Evolutionary conservation across 1,140 invertebrate species (phyloP).

Genomic region (Brachionus paranguensis): DNA sequence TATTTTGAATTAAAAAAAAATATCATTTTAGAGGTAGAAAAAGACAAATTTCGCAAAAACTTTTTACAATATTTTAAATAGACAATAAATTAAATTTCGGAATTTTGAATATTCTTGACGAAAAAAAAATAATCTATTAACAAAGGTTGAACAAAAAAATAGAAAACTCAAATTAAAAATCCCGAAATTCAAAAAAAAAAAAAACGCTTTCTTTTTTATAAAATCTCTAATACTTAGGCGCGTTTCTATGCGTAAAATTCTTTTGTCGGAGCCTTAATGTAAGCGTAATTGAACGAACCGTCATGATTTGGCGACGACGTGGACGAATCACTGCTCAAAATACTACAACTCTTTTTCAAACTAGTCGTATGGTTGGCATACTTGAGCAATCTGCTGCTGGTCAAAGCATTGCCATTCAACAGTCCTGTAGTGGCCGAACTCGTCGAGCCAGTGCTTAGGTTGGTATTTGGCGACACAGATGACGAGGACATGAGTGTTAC

Average conservation of each 20-base stretch:
- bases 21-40: neutral
- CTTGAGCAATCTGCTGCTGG: conserved; percentile 16
- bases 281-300: conserved; percentile 33
- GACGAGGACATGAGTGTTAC: conserved; percentile 24
- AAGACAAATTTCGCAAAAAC: neutral
- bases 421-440: conserved; percentile 22
- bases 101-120: neutral
- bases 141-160: neutral
- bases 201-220: neutral
- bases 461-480: conserved; percentile 17
- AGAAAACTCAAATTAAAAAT: neutral
- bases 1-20: neutral
- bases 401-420: neutral
- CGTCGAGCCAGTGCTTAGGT: conserved; percentile 5
- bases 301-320: conserved; percentile 37
- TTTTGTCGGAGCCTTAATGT: conserved; percentile 37
- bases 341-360: conserved; percentile 19
- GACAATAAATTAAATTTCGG: conserved; percentile 34
- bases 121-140: conserved; percentile 15
- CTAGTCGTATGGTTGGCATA: neutral
- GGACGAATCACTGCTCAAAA: conserved; percentile 15
- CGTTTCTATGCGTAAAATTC: conserved; percentile 26
- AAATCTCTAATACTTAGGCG: neutral
- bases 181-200: conserved; percentile 29
- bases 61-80: conserved; percentile 9